Evolutionary conservation across 2,888 invertebrate genomes (phyloP).

Genomic region (Drosophila meridiana): DNA sequence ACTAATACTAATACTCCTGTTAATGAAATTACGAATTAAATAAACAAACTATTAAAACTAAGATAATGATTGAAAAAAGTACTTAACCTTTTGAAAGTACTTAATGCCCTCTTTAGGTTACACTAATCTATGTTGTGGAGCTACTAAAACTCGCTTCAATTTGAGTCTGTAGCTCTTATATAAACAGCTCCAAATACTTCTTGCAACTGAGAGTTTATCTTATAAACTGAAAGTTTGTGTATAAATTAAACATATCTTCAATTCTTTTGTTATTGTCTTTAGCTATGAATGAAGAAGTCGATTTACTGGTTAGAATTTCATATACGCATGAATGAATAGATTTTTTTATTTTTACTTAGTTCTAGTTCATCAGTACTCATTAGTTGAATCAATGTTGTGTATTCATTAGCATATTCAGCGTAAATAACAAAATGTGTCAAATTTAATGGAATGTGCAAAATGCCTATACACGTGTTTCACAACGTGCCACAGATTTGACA

Average conservation of each 20-base stretch:
- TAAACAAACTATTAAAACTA: too few species aligned
- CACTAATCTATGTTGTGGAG: neutral
- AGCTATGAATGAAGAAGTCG: neutral
- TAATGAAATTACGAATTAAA: too few species aligned
- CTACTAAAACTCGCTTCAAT: too few species aligned
- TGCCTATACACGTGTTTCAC: neutral
- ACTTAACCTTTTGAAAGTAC: too few species aligned
- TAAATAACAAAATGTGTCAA: neutral
- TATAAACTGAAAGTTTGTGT: neutral
- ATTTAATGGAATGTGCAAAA: neutral
- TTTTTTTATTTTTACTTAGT: neutral
- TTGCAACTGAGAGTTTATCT: neutral
- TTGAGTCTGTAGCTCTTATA: too few species aligned
- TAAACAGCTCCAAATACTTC: neutral
- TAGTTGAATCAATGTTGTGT: neutral
- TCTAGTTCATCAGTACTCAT: neutral
- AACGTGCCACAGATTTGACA: neutral
- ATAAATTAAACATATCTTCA: neutral
- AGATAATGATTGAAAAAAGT: too few species aligned
- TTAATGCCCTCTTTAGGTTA: neutral
- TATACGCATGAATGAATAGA: neutral
- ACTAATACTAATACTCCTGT: neutral
- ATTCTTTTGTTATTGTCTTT: neutral
- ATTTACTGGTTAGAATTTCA: too few species aligned
- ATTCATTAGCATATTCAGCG: neutral